Evolutionary conservation across 2,888 invertebrate genomes (phyloP).

Genomic region (Polydrusus tereticollis): DNA sequence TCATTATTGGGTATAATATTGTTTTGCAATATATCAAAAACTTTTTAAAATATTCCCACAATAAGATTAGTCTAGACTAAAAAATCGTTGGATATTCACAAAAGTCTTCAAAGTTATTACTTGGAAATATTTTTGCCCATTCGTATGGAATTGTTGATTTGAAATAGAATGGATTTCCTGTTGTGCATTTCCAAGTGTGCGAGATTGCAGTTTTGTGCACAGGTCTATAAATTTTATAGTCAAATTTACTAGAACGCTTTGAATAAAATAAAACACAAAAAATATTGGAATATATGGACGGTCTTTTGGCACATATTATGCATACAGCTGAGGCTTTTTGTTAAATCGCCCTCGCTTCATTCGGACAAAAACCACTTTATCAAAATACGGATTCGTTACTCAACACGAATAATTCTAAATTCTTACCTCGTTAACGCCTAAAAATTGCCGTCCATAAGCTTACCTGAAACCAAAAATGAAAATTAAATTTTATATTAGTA

Average conservation of each 20-base stretch:
- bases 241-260: constrained; percentile 44
- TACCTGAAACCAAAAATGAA: too few species aligned
- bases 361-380: not conserved
- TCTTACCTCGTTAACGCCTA: too few species aligned
- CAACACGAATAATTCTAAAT: too few species aligned
- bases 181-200: constrained; percentile 47
- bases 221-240: constrained; percentile 44
- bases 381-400: too few species aligned
- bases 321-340: not conserved
- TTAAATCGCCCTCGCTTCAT: not conserved
- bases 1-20: too few species aligned
- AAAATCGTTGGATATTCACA: constrained; percentile 31
- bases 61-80: constrained; percentile 2
- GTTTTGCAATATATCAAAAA: too few species aligned
- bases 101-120: constrained; percentile 35
- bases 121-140: constrained; percentile 46
- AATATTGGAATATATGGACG: not conserved
- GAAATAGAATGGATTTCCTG: constrained; percentile 48
- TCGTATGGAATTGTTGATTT: constrained; percentile 45
- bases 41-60: not conserved
- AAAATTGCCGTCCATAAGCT: too few species aligned
- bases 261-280: constrained; percentile 41
- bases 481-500: too few species aligned
- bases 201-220: constrained; percentile 43
- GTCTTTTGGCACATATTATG: not conserved